Evolutionary conservation across 2,113 vertebrate genomes (phyloP).

Genomic region (Clarias batrachus): DNA sequence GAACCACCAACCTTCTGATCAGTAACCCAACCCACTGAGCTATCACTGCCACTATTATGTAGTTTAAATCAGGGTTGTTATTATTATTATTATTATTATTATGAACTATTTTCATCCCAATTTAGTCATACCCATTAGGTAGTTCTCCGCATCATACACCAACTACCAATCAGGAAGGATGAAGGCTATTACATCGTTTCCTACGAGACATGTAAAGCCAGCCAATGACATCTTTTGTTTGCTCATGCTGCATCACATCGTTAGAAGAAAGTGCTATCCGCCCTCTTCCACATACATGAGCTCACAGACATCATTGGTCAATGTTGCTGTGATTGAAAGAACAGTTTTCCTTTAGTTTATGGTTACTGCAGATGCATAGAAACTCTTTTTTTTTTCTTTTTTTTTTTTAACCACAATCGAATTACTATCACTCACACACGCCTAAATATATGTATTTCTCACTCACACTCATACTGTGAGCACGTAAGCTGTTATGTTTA

Average conservation of each 20-base stretch:
- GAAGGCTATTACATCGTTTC: not conserved
- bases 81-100: not conserved
- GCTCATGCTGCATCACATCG: not conserved
- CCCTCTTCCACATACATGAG: not conserved
- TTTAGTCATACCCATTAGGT: no score
- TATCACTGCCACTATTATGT: not conserved
- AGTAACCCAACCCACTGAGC: no score
- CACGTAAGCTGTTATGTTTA: not conserved
- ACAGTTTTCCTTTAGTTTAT: not conserved
- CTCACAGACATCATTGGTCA: not conserved
- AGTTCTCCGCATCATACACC: not conserved
- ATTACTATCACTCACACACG: conserved; percentile 12
- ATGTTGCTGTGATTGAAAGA: not conserved
- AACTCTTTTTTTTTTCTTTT: not conserved
- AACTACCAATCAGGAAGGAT: not conserved
- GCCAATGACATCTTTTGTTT: not conserved
- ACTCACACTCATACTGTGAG: conserved; percentile 36
- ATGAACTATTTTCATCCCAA: not conserved
- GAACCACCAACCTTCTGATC: no score
- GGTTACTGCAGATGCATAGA: not conserved
- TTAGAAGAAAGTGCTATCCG: not conserved
- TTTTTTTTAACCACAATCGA: no score
- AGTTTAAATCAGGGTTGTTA: not conserved
- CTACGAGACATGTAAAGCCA: not conserved
- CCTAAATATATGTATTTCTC: not conserved